Evolutionary conservation across 2,113 vertebrate species (phyloP).

Genomic region (Corythornis madagascariensis): DNA sequence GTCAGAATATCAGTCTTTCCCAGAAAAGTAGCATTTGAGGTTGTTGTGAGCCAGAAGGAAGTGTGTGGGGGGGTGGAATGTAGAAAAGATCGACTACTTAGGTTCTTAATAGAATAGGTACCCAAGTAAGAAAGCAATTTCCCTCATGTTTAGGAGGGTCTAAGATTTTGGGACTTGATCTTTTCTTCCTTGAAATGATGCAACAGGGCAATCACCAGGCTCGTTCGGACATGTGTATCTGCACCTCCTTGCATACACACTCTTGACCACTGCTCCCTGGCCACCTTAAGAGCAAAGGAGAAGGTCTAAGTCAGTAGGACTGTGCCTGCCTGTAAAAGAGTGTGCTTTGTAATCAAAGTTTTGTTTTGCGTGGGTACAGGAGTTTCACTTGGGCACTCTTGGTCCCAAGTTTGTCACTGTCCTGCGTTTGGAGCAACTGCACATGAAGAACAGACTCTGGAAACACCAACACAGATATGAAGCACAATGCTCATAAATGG

Average conservation of each 20-base stretch:
- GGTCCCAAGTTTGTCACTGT: not conserved
- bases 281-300: not conserved
- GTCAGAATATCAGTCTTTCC: conserved; percentile 80
- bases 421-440: not conserved
- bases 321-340: not conserved
- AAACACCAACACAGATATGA: not conserved
- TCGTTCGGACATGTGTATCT: not conserved
- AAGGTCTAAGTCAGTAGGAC: not conserved
- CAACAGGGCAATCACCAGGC: not conserved
- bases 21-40: conserved; percentile 77
- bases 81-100: conserved; percentile 20
- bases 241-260: not conserved
- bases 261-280: not conserved
- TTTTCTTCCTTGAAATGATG: conserved; percentile 28
- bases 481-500: not conserved
- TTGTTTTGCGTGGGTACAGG: not conserved
- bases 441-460: not conserved
- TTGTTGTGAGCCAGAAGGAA: conserved; percentile 57
- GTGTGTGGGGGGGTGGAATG: not conserved
- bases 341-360: rapidly evolving
- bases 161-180: not conserved
- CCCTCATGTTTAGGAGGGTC: not conserved
- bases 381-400: not conserved
- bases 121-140: conserved; percentile 57
- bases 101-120: conserved; percentile 46